Evolutionary conservation across 1,140 invertebrate species (phyloP).

Genomic region (Pinna nobilis): DNA sequence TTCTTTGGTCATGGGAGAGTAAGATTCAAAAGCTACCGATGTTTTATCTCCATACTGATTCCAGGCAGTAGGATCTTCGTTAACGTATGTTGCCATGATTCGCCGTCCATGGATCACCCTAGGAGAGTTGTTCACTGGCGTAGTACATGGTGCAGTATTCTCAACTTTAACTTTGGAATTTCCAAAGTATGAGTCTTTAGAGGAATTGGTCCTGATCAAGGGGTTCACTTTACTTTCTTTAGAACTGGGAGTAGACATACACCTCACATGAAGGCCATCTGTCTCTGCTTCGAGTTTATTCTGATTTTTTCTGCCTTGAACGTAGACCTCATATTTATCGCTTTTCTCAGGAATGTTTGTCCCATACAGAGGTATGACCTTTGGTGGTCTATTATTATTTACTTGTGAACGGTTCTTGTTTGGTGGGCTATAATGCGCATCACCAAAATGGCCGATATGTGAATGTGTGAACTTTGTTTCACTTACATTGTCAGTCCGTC

Average conservation of each 20-base stretch:
- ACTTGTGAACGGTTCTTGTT: no score
- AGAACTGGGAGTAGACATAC: conserved; percentile 58
- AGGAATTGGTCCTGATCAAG: conserved; percentile 34
- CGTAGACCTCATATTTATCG: conserved; percentile 67
- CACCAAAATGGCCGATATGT: no score
- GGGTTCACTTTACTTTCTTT: conserved; percentile 19
- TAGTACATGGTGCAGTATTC: background rate
- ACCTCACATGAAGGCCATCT: conserved; percentile 58
- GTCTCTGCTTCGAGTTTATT: conserved; percentile 22
- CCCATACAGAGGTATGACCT: conserved; percentile 53
- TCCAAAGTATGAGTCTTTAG: conserved; percentile 14
- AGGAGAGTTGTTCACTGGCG: background rate
- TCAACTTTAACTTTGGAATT: background rate
- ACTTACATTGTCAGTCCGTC: no score
- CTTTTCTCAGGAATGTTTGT: conserved; percentile 58
- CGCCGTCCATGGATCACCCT: conserved; percentile 26
- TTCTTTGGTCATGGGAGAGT: no score
- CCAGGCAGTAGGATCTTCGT: conserved; percentile 19
- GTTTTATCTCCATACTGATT: conserved; percentile 4
- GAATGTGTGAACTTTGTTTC: no score
- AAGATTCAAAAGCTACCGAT: no score
- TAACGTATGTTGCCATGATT: conserved; percentile 23
- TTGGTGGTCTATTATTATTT: no score
- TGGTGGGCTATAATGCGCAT: no score
- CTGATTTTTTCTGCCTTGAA: conserved; percentile 46